These are phyloP conservation scores for Aptenodytes forsteri DNA, from an alignment of 2,113 vertebrate species.

Conservation along the genomic window DNA sequence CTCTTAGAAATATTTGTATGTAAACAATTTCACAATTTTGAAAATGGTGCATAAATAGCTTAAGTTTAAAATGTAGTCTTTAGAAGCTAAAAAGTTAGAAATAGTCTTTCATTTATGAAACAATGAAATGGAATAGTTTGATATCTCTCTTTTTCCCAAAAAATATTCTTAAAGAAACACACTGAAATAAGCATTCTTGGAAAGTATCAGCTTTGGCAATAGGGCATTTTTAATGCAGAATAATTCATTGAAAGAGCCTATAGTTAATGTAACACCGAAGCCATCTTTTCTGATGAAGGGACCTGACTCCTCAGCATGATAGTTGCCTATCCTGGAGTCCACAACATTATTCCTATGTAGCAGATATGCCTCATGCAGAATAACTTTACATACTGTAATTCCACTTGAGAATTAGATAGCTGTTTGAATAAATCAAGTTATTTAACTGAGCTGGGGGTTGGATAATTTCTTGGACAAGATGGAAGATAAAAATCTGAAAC, in stretches of 20 bases:
- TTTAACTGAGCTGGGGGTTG: neutral
- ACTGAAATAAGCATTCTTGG: neutral
- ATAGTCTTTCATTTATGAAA: neutral
- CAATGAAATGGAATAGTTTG: neutral
- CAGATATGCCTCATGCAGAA: neutral
- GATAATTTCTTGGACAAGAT: neutral
- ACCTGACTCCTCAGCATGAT: neutral
- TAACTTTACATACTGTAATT: neutral
- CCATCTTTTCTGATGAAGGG: neutral
- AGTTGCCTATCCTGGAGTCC: neutral
- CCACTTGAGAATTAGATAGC: neutral
- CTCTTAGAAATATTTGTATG: neutral
- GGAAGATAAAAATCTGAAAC: neutral
- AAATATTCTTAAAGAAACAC: neutral
- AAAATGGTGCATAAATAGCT: neutral
- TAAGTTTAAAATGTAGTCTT: neutral
- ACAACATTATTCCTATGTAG: neutral
- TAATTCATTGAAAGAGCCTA: neutral
- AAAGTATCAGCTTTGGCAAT: neutral
- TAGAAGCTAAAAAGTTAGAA: neutral
- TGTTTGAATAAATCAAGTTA: neutral
- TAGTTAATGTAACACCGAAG: fast-evolving
- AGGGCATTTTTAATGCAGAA: neutral
- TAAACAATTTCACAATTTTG: neutral
- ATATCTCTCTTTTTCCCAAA: neutral